Evolutionary conservation across 2,797 vertebrate genomes (phyloP).

Genomic region (Catamblyrhynchus diadema): DNA sequence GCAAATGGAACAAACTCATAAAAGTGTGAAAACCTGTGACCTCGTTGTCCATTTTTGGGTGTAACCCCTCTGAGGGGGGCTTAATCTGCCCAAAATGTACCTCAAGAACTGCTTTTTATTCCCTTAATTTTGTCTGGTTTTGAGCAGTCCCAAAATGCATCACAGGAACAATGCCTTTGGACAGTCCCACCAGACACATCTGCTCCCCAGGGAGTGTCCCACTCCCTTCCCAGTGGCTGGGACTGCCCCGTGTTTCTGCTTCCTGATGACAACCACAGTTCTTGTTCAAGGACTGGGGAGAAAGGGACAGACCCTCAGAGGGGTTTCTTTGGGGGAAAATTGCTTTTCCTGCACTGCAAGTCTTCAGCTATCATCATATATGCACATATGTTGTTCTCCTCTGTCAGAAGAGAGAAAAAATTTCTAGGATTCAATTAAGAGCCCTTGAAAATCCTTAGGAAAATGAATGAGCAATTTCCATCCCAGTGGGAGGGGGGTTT

Average conservation of each 20-base stretch:
- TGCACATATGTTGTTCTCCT: background rate
- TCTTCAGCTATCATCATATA: background rate
- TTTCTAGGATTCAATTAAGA: constrained; percentile 1
- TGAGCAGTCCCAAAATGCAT: background rate
- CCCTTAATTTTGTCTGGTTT: background rate
- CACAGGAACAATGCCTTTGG: too few species aligned
- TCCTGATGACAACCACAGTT: background rate
- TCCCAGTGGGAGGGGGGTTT: background rate
- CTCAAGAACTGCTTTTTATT: background rate
- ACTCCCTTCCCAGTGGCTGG: background rate
- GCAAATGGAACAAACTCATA: rapidly evolving
- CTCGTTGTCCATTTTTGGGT: rapidly evolving
- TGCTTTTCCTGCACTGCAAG: background rate
- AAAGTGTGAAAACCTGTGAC: background rate
- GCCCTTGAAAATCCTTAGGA: constrained; percentile 27
- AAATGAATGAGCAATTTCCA: background rate
- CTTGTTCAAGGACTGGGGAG: background rate
- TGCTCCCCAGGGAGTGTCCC: background rate
- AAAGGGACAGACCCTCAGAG: background rate
- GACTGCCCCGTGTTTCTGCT: background rate
- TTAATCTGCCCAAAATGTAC: background rate
- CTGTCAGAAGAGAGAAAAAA: background rate
- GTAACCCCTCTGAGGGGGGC: background rate
- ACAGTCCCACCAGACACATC: background rate
- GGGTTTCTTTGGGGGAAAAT: background rate